phyloP scores from a whole-genome alignment of 2,888 invertebrate genomes.

The Siphonodentalium dalli region DNA sequence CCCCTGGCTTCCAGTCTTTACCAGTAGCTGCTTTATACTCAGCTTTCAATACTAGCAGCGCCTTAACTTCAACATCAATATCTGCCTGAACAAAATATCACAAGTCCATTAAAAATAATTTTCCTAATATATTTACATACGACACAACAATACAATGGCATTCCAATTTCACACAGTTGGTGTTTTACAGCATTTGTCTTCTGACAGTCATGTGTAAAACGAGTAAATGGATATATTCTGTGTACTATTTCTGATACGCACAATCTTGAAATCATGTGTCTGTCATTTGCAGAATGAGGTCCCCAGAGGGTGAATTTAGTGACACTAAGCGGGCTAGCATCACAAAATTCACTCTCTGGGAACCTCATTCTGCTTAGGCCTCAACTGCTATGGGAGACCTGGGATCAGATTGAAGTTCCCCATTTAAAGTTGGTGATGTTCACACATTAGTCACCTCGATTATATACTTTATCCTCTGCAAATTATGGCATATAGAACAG shows the following conservation, averaged over 20 bases:
- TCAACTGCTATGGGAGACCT: too few relatives aligned
- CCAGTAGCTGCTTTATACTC: constrained; percentile 78
- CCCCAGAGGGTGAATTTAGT: too few relatives aligned
- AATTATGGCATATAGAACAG: too few relatives aligned
- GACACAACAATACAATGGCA: not conserved
- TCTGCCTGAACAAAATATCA: constrained; percentile 31
- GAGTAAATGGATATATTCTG: not conserved
- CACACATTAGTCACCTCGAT: too few relatives aligned
- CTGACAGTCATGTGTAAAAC: not conserved
- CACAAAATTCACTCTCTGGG: too few relatives aligned
- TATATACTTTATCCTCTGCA: too few relatives aligned
- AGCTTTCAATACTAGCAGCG: constrained; percentile 75
- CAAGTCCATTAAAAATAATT: not conserved
- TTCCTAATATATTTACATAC: constrained; percentile 10
- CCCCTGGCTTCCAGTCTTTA: constrained; percentile 71
- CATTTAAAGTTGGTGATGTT: too few relatives aligned
- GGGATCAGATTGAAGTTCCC: too few relatives aligned
- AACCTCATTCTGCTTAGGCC: too few relatives aligned
- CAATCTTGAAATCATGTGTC: too few relatives aligned
- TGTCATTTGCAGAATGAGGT: too few relatives aligned
- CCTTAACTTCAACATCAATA: constrained; percentile 70
- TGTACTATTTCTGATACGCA: not conserved
- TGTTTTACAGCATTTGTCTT: not conserved
- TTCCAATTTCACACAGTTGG: not conserved
- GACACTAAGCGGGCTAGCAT: too few relatives aligned